Evolutionary conservation across 2,888 invertebrate species (phyloP), one percentile per base, ranked within the genome.

Genomic region (Scaeva pyrastri): DNA sequence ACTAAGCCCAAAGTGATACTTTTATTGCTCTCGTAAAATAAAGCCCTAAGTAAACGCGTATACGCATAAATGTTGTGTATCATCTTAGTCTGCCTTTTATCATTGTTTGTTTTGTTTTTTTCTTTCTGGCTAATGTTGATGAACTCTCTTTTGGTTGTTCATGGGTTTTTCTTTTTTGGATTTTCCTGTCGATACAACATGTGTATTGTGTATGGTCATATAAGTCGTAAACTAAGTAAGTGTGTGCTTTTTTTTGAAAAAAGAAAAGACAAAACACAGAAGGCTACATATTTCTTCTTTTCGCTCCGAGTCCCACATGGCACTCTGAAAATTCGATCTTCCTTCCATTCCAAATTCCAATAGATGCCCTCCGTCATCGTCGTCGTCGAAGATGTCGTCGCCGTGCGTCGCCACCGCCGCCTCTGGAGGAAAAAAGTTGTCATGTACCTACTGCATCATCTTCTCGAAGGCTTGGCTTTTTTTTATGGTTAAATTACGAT

Each of bases 401-500:
- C 31, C 31, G n/a, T n/a, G n/a, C n/a, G n/a, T 31, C 31, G n/a
- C n/a, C n/a, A n/a, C 31, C 31, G 31, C 31, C 31, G 31, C 31
- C 31, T 31, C n/a, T 31, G 31, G 6, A 31, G 39, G 55, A 68
- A 55, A 39, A 41, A 41, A 41, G 41, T 58, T 85, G 80, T 72
- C 80, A 76, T 72, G n/a, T n/a, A n/a, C n/a, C n/a, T n/a, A n/a
- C 68, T 85, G 36, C 62, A 81, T 80, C 81, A 85, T 76, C 76
- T 75, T 68, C 5, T 68, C 5, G 58, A 21, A 62, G 79, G 66
- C 62, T 80, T 39, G 21, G 26, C 64, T n/a, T 26, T 16, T 71
- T 74, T 84, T 85, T 62, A 62, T 73, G 68, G 73, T 70, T 45
- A 85, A 80, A 85, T 76, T 80, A 68, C 76, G 80, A 85, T 85